These are phyloP conservation scores for Dioctria rufipes DNA, from an alignment of 2,888 invertebrate genomes.

Conservation along the genomic window DNA sequence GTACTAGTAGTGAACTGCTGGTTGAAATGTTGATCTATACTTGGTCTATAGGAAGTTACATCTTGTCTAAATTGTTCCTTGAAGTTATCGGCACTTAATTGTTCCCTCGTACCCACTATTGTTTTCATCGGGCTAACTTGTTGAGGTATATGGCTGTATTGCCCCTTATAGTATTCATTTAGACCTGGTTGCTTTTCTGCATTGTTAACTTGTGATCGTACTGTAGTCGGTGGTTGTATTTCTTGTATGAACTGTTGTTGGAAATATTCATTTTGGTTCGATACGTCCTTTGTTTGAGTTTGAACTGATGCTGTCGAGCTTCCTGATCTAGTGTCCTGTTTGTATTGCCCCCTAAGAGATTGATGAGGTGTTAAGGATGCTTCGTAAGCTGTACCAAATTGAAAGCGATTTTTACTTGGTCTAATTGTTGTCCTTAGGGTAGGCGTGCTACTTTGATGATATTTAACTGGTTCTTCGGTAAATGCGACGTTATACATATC, in stretches of 20 bases:
- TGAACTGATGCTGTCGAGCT: background rate
- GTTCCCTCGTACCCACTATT: background rate
- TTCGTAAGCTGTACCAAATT: constrained; percentile 54
- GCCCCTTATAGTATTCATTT: constrained; percentile 27
- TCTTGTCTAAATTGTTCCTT: no score
- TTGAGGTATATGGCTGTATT: background rate
- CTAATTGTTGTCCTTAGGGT: constrained; percentile 62
- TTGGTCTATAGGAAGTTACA: no score
- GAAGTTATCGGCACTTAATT: background rate
- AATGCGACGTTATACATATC: constrained; percentile 63
- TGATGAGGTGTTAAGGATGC: constrained; percentile 44
- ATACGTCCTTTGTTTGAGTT: constrained; percentile 2
- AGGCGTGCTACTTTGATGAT: constrained; percentile 56
- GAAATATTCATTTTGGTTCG: constrained; percentile 4
- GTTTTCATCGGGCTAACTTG: constrained; percentile 12
- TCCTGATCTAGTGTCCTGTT: constrained; percentile 52
- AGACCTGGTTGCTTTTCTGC: background rate
- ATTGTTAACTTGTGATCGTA: background rate
- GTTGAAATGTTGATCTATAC: no score
- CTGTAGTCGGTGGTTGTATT: constrained; percentile 64
- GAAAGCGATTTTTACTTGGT: constrained; percentile 60
- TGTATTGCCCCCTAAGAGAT: constrained; percentile 15
- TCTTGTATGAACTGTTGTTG: constrained; percentile 67
- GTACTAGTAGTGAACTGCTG: no score
- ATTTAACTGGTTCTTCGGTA: constrained; percentile 55